Base-by-base conservation (phyloP, 2,797 vertebrate species). In the Pseudopleuronectes americanus region DNA sequence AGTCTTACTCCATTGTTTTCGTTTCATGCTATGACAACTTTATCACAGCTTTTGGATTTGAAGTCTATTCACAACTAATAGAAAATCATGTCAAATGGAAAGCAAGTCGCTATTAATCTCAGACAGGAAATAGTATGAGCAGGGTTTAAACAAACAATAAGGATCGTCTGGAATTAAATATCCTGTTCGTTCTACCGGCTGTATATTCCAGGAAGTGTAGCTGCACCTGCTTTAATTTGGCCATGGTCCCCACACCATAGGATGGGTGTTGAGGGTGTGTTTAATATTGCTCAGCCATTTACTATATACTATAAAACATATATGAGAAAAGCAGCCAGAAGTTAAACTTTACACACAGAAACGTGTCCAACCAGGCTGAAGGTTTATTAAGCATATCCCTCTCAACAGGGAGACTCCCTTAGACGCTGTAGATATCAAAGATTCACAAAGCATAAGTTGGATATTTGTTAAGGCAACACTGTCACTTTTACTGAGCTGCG, bases 121-220 rank as follows among this genome's bases (percentile, higher is more conserved):
- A 28, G 22, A 64, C 21, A 56, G 54, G 57, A 76, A 69, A 73
- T 26, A 66, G 47, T 61, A 49, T 16, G 28, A 28, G 12, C 13
- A 47, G 19, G 16, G 43, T 61, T 36, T 57, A 48, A 77, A 76
- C 48, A 55, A 64, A 74, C 51, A 71, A 63, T 45, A 51, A 38
- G 22, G 31, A 31, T 14, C 19, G 23, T 49, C 52, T 71, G 74
- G 41, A 76, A 70, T 80, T 48, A 61, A 64, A 69, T 77, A 69
- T 77, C 53, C 52, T 62, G 57, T 16, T 2, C 23, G 5, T 77
- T 71, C 21, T 33, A 53, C 8, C 58, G 55, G 36, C 13, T 33
- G 16, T 17, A 26, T 72, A 53, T 72, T 83, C 73, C 73, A 86
- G 81, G 74, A 76, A 60, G 64, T 57, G 21, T 14, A 54, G 24